Percentiles rank a stretch among this genome's conserved stretches.
phyloP scores from a whole-genome alignment of 2,888 invertebrate species.

The Oligia fasciuncula region DNA sequence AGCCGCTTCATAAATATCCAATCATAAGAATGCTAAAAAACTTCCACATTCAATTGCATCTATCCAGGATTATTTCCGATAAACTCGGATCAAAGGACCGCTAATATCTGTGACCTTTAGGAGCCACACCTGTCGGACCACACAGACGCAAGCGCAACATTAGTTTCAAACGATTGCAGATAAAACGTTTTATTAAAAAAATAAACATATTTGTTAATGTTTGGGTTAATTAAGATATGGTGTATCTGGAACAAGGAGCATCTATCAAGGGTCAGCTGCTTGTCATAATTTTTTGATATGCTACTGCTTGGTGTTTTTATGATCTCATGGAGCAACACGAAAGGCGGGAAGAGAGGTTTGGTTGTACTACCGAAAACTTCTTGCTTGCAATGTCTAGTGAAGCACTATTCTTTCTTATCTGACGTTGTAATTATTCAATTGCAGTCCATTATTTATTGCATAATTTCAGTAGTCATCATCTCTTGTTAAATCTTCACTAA shows the following conservation, averaged over 20 bases:
- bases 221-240: constrained; percentile 52
- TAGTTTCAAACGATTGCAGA: constrained; percentile 55
- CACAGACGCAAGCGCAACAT: constrained; percentile 55
- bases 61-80: constrained; percentile 46
- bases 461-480: background rate
- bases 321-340: background rate
- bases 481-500: background rate
- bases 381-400: background rate
- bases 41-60: constrained; percentile 40
- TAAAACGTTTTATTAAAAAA: constrained; percentile 49
- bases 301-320: background rate
- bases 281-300: constrained; percentile 38
- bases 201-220: constrained; percentile 45
- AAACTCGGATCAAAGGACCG: constrained; percentile 67
- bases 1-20: constrained; percentile 11
- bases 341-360: background rate
- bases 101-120: constrained; percentile 68
- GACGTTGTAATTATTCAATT: background rate
- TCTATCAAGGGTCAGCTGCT: constrained; percentile 26
- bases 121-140: constrained; percentile 62
- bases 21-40: constrained; percentile 38
- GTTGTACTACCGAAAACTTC: background rate
- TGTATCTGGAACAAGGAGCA: constrained; percentile 27
- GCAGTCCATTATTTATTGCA: background rate
- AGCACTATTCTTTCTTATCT: background rate